A percentile compares a stretch with the other conserved stretches of the same genome.
Evolutionary conservation across 1,140 invertebrate genomes (phyloP).

Genomic region (Homarus americanus): DNA sequence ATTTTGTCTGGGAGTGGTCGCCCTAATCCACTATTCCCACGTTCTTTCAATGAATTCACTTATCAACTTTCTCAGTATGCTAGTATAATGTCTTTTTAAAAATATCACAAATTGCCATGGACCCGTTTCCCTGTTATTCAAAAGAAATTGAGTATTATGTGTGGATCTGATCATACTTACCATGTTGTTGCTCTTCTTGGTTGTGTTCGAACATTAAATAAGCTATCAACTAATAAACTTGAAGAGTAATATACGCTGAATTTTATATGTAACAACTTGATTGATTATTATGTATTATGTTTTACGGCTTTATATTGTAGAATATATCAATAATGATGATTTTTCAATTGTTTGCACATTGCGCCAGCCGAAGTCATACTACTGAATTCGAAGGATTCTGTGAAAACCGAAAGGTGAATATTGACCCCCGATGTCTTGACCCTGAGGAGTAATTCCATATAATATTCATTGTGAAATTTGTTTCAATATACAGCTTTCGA

Average conservation of each 20-base stretch:
- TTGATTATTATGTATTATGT: too few relatives aligned
- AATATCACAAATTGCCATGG: not conserved
- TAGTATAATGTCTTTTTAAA: not conserved
- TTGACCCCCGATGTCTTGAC: not conserved
- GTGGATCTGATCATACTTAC: not conserved
- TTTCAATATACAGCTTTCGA: too few relatives aligned
- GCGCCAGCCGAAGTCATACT: not conserved
- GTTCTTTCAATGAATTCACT: not conserved
- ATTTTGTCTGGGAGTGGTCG: not conserved
- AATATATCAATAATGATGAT: too few relatives aligned
- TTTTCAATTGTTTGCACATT: too few relatives aligned
- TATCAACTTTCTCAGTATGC: not conserved
- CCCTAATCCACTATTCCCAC: not conserved
- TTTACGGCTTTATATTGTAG: too few relatives aligned
- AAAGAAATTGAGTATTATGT: not conserved
- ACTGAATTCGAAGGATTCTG: not conserved
- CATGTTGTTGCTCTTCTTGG: conserved; percentile 3
- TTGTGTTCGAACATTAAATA: not conserved
- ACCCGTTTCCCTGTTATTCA: not conserved
- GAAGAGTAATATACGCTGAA: too few relatives aligned
- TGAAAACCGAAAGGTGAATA: conserved; percentile 17
- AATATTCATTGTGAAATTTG: too few relatives aligned
- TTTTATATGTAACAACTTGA: too few relatives aligned
- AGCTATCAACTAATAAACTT: too few relatives aligned
- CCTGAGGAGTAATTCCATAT: too few relatives aligned